Conservation (phyloP, 2,797 vertebrate species). For the Ctenochaetus hawaiiensis region DNA sequence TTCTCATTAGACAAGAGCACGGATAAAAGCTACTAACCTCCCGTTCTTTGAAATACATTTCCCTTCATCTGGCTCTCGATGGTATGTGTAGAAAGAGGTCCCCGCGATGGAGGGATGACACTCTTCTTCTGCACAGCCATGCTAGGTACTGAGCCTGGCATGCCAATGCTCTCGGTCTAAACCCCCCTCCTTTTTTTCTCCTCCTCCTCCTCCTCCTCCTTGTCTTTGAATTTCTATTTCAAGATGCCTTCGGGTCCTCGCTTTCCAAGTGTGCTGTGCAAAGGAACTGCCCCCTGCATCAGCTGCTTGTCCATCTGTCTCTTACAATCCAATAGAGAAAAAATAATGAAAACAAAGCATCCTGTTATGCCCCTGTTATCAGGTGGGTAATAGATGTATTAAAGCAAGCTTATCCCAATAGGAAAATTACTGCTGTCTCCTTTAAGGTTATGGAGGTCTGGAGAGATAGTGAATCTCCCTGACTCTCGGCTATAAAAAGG, state of each 20-base stretch:
- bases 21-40: conserved; percentile 59
- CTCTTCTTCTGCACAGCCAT: conserved; percentile 81
- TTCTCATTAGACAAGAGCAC: background rate
- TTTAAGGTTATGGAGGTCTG: conserved; percentile 38
- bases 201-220: conserved; percentile 46
- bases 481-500: conserved; percentile 64
- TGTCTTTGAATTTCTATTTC: conserved; percentile 74
- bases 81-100: conserved; percentile 65
- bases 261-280: conserved; percentile 42
- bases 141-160: conserved; percentile 72
- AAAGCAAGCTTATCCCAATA: conserved; percentile 9
- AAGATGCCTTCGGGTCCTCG: conserved; percentile 75
- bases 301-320: conserved; percentile 77
- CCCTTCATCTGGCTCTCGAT: conserved; percentile 57
- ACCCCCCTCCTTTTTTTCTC: conserved; percentile 30
- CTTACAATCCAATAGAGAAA: conserved; percentile 43
- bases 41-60: conserved; percentile 28
- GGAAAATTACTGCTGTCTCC: conserved; percentile 24
- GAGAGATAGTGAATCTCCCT: conserved; percentile 38
- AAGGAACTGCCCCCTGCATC: conserved; percentile 64
- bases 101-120: conserved; percentile 73
- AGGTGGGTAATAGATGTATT: conserved; percentile 11
- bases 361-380: conserved; percentile 13
- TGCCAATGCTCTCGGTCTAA: conserved; percentile 65
- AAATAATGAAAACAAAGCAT: conserved; percentile 42